Evolutionary conservation across 1,140 invertebrate species (phyloP), one percentile per base, ranked within the genome.

Genomic region (Magallana angulata): DNA sequence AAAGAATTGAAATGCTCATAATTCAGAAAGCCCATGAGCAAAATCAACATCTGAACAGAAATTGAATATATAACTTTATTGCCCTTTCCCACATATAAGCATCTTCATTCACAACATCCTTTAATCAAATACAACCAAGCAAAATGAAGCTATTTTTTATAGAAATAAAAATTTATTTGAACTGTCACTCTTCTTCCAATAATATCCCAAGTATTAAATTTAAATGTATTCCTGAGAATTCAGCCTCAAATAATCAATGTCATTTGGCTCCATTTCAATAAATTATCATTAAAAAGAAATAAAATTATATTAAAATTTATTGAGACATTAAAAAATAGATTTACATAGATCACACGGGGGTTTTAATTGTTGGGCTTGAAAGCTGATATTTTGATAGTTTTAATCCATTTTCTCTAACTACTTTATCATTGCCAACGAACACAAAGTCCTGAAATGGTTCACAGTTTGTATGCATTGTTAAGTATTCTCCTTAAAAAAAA

Each of bases 281-380:
- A 76, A 76, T 76, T 76, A 76, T 76, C 68, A 76, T 76, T 76
- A 76, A 76, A 76, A 76, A 76, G 68, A 76, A 76, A 76, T 76
- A 76, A 76, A 76, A 76, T 30, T 36, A 76, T 76, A 76, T 76
- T 30, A 8, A 76, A 71, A 76, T 76, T 71, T 76, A 76, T 76
- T 76, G 68, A 76, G 30, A 76, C 68, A 76, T 76, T 76, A 76
- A 76, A 76, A 76, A 76, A 76, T 76, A 76, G 68, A 76, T 76
- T 76, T 76, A 18, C 30, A 76, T 76, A 76, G 68, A 76, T 76
- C 68, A 76, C 8, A 9, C 7, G 18, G 60, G 24, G 24, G 68
- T 11, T 24, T 76, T 76, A 76, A 76, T 76, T 76, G 68, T 76
- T 12, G 68, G 68, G 24, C 24, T 24, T 36, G 68, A 36, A 76